Base-by-base conservation (phyloP, 2,888 invertebrate species). In the Philereme transversata region DNA sequence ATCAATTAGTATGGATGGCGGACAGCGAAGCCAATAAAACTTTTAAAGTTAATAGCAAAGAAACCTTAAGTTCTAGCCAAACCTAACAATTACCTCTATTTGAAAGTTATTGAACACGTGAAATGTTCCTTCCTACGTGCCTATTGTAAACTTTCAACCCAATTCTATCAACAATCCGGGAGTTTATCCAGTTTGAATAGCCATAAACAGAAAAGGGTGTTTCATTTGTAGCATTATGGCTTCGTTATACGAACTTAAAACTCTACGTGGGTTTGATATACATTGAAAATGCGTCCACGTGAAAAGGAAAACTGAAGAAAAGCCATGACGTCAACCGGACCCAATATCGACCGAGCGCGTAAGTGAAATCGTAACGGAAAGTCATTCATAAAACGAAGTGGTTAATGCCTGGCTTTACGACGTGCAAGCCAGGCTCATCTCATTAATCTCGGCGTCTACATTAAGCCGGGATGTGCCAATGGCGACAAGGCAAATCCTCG, bases 391-490 rank as follows among this genome's bases (percentile, higher is more conserved):
- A 72, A 72, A 52, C 60, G 62, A 69, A 76, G 67, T 73, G 77
- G 74, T 72, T 75, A 71, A 74, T 64, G 70, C 65, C 60, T 68
- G 65, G 70, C 69, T 68, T 70, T 69, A 69, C 67, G 69, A 71
- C 66, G 62, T 64, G 66, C 71, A 72, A 77, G 77, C 74, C 69
- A 78, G 79, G 79, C 82, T 82, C 84, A 84, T 84, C 85, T 81
- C 85, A 87, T 89, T 90, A 91, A 92, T 91, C 90, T 85, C 86
- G 87, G 90, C 81, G 82, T 86, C 82, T 69, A 77, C 81, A 83
- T 82, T 88, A 92, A 92, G 88, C 90, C 80, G 81, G 83, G 85
- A 84, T 85, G 82, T 85, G 84, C 89, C 87, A 77, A 86, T 87
- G 86, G 83, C 86, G 89, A 89, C 88, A 88, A 74, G 75, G 80